Evolutionary conservation across 2,113 vertebrate genomes (phyloP).

Genomic region (Aix galericulata): DNA sequence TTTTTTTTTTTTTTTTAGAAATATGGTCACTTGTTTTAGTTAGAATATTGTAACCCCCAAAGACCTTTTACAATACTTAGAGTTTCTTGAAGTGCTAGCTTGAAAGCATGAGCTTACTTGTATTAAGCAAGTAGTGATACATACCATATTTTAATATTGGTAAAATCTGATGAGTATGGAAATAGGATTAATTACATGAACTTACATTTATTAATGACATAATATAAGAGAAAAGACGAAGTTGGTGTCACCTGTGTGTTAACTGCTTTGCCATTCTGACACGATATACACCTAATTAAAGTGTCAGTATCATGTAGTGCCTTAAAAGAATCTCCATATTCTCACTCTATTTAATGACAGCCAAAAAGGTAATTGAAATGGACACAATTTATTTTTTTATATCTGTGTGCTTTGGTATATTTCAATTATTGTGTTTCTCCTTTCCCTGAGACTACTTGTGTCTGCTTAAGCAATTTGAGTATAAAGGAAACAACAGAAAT

Average conservation of each 20-base stretch:
- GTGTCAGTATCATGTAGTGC: neutral
- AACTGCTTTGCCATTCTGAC: neutral
- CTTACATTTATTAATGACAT: neutral
- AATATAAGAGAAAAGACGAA: neutral
- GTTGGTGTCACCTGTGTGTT: neutral
- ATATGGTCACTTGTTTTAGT: neutral
- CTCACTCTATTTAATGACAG: neutral
- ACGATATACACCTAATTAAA: neutral
- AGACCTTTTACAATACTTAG: neutral
- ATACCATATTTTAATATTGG: neutral
- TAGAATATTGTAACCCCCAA: neutral
- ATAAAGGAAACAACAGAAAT: slow-evolving; percentile 56
- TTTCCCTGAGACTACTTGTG: neutral
- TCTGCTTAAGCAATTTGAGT: neutral
- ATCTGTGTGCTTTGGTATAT: neutral
- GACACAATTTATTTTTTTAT: neutral
- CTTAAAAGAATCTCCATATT: neutral
- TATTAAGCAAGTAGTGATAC: neutral
- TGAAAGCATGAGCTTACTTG: neutral
- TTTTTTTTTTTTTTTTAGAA: neutral
- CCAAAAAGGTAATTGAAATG: slow-evolving; percentile 14
- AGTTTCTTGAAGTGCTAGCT: neutral
- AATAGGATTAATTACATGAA: neutral
- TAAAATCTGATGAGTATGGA: neutral
- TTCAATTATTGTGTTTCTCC: slow-evolving; percentile 27